Conservation (phyloP, 2,113 vertebrate species). For the human region DNA sequence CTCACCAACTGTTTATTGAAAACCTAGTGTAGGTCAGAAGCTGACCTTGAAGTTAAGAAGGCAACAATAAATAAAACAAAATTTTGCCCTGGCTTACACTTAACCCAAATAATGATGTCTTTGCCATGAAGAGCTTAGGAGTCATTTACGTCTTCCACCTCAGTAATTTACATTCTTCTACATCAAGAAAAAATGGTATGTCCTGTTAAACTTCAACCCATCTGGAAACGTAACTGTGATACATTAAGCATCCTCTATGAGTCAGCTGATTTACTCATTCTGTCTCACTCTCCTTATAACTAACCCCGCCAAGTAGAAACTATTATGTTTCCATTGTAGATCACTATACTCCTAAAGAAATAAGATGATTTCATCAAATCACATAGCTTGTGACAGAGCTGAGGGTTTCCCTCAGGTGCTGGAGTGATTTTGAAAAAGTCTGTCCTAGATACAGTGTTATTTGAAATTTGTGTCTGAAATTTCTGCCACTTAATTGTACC, state of each 20-base stretch:
- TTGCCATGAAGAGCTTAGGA: background rate
- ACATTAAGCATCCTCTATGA: accelerated
- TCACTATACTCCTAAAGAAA: accelerated
- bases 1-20: background rate
- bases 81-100: background rate
- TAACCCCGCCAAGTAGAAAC: background rate
- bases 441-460: background rate
- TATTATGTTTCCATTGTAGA: accelerated
- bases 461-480: background rate
- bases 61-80: background rate
- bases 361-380: background rate
- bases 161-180: background rate
- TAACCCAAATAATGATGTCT: background rate
- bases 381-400: too few species aligned
- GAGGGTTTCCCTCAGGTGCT: background rate
- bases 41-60: background rate
- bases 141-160: accelerated
- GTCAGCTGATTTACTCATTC: background rate
- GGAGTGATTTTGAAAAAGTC: background rate
- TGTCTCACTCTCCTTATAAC: background rate
- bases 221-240: accelerated
- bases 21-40: background rate
- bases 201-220: too few species aligned
- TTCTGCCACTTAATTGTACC: background rate
- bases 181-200: too few species aligned